Base-by-base conservation (phyloP, 2,797 vertebrate genomes). In the Chrosomus eos region DNA sequence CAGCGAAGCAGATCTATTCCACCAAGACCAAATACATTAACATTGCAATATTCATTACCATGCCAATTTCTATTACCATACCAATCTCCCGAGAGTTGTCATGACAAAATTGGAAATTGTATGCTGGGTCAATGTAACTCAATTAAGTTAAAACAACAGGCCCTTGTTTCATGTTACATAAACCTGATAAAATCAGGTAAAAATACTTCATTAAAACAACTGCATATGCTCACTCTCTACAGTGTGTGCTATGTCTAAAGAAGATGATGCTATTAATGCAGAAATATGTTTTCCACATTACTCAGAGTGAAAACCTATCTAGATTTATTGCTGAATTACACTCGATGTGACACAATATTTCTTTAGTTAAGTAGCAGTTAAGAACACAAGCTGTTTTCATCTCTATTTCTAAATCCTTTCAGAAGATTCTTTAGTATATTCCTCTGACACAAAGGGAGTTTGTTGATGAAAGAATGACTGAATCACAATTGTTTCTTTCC, bases 271-370 rank as follows among this genome's bases (percentile, higher is more conserved):
- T 40, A 11, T 38, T 11, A 7, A 26, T 79, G 11, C 28, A 18
- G 14, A 19, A 21, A 2, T 26, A 23, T 19, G 36, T 58, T 81
- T 71, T 81, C 70, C 33, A 58, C 48, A 53, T 68, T 18, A 18
- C 13, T 16, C 40, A 9, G 43, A 80, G 62, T 14, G 62, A 51
- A 68, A 68, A 53, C 45, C 1, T 53, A 45, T 70, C 45, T 67
- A 40, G 48, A 26, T 28, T 1, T 21, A 81, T 70, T 55, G 14
- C 23, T 11, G 23, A n/a, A 70, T 70, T 70, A 55, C 45, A 81
- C 48, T 70, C 26, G 45, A 80, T n/a, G 45, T n/a, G 64, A 68
- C 28, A 45, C 31, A 55, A 53, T 16, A 81, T 71, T 31, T 70
- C 23, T 38, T 40, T 36, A 55, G 31, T 80, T 26, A n/a, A 53